Percentiles rank a stretch among this genome's conserved stretches.
phyloP scores from a whole-genome alignment of 2,888 invertebrate species.

The Dioctria linearis region DNA sequence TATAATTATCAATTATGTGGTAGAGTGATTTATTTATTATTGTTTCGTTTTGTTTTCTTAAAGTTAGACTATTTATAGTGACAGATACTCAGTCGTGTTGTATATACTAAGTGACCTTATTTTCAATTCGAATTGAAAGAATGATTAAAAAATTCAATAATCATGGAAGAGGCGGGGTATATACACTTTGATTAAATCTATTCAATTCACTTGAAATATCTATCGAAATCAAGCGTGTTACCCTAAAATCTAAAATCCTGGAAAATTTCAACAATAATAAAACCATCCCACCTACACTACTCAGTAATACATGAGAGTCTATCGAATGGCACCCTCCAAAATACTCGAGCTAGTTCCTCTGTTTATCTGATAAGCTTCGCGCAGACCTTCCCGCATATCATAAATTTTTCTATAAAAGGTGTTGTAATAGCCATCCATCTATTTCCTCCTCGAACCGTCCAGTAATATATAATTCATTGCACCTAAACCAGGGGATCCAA shows the following conservation, averaged over 20 bases:
- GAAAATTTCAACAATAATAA: background rate
- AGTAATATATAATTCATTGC: conserved; percentile 41
- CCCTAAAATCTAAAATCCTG: background rate
- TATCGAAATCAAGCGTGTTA: background rate
- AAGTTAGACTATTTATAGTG: no score
- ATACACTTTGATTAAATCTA: background rate
- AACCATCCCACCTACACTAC: no score
- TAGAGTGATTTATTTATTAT: no score
- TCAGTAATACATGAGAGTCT: background rate
- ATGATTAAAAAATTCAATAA: no score
- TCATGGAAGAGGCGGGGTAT: background rate
- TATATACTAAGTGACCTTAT: no score
- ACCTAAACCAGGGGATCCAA: background rate
- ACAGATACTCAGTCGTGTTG: no score
- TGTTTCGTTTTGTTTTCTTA: no score
- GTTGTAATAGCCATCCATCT: conserved; percentile 41
- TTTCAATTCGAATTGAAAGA: no score
- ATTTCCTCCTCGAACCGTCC: background rate
- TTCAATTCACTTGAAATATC: background rate
- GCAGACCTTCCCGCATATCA: conserved; percentile 30
- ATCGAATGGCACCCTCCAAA: background rate
- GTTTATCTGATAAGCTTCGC: conserved; percentile 38
- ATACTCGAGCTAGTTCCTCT: conserved; percentile 3
- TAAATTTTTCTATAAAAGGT: conserved; percentile 45
- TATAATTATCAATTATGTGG: no score